These are phyloP conservation scores for Latrodectus hesperus DNA, from an alignment of 2,888 invertebrate species.

Conservation along the genomic window DNA sequence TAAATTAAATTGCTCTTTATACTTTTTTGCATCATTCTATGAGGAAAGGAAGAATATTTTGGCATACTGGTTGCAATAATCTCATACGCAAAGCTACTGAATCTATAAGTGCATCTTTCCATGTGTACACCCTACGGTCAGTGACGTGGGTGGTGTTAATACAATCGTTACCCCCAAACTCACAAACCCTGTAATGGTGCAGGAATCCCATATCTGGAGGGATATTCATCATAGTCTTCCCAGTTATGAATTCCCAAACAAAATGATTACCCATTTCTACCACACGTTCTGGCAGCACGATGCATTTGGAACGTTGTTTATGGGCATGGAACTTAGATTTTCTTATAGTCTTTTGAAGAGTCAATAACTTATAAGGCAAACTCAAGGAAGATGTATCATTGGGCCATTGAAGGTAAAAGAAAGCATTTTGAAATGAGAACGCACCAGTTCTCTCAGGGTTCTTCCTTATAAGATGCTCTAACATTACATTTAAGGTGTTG, in stretches of 20 bases:
- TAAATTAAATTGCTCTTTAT: neutral
- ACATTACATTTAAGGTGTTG: constrained; percentile 79
- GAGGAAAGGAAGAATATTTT: constrained; percentile 56
- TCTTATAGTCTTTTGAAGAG: constrained; percentile 81
- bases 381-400: constrained; percentile 77
- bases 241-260: constrained; percentile 92
- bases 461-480: constrained; percentile 73
- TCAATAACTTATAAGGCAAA: constrained; percentile 71
- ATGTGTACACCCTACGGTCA: constrained; percentile 87
- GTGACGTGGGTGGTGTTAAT: constrained; percentile 87
- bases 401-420: constrained; percentile 88
- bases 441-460: constrained; percentile 81
- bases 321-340: constrained; percentile 89
- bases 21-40: constrained; percentile 19
- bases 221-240: constrained; percentile 83
- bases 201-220: constrained; percentile 88
- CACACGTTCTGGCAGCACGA: constrained; percentile 87
- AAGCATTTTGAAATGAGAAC: constrained; percentile 90
- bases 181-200: constrained; percentile 87
- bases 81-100: constrained; percentile 49
- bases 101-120: constrained; percentile 72
- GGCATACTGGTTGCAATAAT: constrained; percentile 55
- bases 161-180: constrained; percentile 93
- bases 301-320: constrained; percentile 90
- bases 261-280: constrained; percentile 95